Evolutionary conservation across 1,140 invertebrate genomes (phyloP), one percentile per base, ranked within the genome.

Genomic region (Daktulosphaira vitifoliae): DNA sequence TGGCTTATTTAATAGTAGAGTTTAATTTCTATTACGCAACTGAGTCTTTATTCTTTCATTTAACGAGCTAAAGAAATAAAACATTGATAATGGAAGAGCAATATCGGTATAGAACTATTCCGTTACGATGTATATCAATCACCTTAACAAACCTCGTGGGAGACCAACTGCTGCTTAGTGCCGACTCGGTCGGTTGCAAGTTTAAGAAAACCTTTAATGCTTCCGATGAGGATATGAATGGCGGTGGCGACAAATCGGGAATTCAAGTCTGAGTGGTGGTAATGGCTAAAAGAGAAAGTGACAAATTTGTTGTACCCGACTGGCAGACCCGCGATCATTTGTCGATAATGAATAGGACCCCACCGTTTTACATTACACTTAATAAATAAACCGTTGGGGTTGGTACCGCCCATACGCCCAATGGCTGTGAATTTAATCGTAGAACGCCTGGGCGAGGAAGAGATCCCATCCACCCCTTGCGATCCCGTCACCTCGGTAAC

Each of bases 271-370:
- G 39, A 3, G 39, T 16, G 39, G 39, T 4, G 39, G 44, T 15
- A 22, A 22, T 48, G 44, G 44, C 18, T 15, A 22, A 3, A 11
- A 16, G 15, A 13, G 15, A 16, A 5, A 20, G 56, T 62, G 56
- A 62, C 56, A 48, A 48, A 62, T 62, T 48, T 39, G 42, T 56
- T 48, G 44, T 11, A n/a, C 16, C 38, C 54, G 39, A 9, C 53
- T 33, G 53, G 53, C 8, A 38, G 53, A 22, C 53, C 53, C 38
- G 23, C 37, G 56, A 62, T 62, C 56, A 62, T 62, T 62, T 62
- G 56, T 62, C 56, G 56, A 62, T 62, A 62, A 62, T 62, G 56
- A 62, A 62, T 62, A 46, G 56, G 56, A 42, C 25, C 56, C 42
- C 56, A 18, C 56, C 56, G 56, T 48, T 62, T 25, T 42, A 25